Base-by-base conservation (phyloP, 2,797 vertebrate species). In the Rhabdophis nuchalis region DNA sequence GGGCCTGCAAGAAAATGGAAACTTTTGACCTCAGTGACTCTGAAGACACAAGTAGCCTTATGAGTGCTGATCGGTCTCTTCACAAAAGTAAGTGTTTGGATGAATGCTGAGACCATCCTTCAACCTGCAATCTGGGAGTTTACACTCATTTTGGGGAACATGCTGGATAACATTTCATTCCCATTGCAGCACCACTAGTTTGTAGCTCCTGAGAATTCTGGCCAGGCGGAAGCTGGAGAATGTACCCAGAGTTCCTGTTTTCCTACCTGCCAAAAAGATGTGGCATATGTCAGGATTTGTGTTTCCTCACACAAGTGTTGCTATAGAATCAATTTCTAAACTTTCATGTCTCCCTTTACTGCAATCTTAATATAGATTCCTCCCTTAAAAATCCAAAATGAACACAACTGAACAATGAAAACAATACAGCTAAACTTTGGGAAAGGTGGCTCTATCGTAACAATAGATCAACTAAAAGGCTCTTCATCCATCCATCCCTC, bases 21-120 rank as follows among this genome's bases (percentile, higher is more conserved):
- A 98, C 98, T 32, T 99, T 99, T 92, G 98, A 99, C 90, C 96
- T 99, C 94, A 98, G 98, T 0, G 97, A 97, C 87, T 98, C 97
- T 0, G 98, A 98, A 16, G 98, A 98, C 92, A 94, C 97, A 1
- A 97, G 95, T 97, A 98, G 98, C 29, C 93, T 90, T 0, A 97
- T 97, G 85, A 97, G 96, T 13, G 95, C 92, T 0, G 94, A 96
- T 7, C 57, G 88, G 1, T 5, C 0, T 32, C 87, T 29, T 46
- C 58, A 90, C 0, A 90, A 91, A 58, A 0, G 97, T 97, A 23
- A 94, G 97, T 64, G 72, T 85, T 56, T 0, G 13, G 0, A 3
- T 25, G 20, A 32, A n/a, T 8, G 9, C 46, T 29, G 1, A 2
- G 4, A 3, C 25, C 23, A 3, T 3, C 61, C 41, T 23, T 41